Percentiles rank a stretch among this genome's conserved stretches.
phyloP scores from a whole-genome alignment of 2,888 invertebrate species.

The Sthenelais limicola region DNA sequence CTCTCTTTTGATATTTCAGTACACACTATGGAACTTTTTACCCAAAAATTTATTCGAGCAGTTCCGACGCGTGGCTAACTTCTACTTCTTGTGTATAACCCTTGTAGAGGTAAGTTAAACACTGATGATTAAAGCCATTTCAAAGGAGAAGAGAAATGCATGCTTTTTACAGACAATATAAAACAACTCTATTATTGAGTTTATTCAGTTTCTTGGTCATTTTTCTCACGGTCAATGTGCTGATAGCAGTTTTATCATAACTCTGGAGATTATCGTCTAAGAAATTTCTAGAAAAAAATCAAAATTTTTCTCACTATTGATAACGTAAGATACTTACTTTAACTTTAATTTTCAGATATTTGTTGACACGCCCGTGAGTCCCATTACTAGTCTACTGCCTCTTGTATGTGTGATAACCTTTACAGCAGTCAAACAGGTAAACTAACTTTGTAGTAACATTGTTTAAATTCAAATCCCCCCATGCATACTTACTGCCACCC shows the following conservation, averaged over 20 bases:
- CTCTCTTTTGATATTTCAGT: conserved; percentile 76
- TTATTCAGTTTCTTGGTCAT: too few relatives aligned
- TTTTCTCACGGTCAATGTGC: not conserved
- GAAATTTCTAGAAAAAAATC: not conserved
- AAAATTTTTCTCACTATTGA: too few relatives aligned
- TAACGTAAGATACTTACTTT: too few relatives aligned
- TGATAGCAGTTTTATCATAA: not conserved
- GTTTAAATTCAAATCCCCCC: too few relatives aligned
- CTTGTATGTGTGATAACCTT: conserved; percentile 84
- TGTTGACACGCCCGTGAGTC: conserved; percentile 83
- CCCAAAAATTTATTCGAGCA: conserved; percentile 88
- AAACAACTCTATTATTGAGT: too few relatives aligned
- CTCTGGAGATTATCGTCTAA: not conserved
- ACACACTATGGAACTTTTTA: conserved; percentile 83
- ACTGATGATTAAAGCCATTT: too few relatives aligned
- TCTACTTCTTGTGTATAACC: conserved; percentile 85
- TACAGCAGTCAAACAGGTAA: conserved; percentile 81
- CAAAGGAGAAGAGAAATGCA: too few relatives aligned
- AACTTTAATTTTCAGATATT: conserved; percentile 71
- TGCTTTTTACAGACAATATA: too few relatives aligned
- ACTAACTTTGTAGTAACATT: too few relatives aligned
- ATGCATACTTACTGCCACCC: too few relatives aligned
- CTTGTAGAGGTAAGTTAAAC: conserved; percentile 80
- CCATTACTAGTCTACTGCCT: conserved; percentile 82
- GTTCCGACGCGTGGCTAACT: conserved; percentile 87